A percentile compares a stretch with the other conserved stretches of the same genome.
Conservation (phyloP, 2,888 invertebrate species). For the Zygaena filipendulae region DNA sequence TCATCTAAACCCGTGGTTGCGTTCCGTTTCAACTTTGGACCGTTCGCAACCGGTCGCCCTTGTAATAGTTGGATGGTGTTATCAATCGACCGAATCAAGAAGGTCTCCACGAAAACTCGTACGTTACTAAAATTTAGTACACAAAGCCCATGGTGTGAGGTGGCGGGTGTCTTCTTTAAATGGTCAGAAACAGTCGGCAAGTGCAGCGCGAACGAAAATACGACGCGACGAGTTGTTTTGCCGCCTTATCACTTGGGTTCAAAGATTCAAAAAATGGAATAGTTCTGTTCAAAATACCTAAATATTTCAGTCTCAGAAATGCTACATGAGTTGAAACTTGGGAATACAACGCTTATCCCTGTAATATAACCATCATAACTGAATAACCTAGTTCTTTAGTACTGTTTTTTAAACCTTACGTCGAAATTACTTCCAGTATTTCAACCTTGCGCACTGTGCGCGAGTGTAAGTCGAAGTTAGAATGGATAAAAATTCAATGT, state of each 20-base stretch:
- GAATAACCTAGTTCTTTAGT: too few relatives aligned
- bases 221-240: constrained; percentile 64
- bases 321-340: too few relatives aligned
- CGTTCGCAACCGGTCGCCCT: constrained; percentile 64
- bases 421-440: too few relatives aligned
- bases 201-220: constrained; percentile 68
- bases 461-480: too few relatives aligned
- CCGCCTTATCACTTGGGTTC: constrained; percentile 61
- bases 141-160: constrained; percentile 28
- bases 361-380: too few relatives aligned
- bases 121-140: constrained; percentile 18
- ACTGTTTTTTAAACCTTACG: too few relatives aligned
- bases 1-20: not conserved
- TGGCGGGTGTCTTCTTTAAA: constrained; percentile 35
- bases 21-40: constrained; percentile 48
- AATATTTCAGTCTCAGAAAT: too few relatives aligned
- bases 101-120: constrained; percentile 32
- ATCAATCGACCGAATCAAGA: constrained; percentile 41
- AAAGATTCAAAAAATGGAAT: too few relatives aligned
- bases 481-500: too few relatives aligned
- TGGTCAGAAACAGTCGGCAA: constrained; percentile 56
- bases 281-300: constrained; percentile 7
- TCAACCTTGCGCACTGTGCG: too few relatives aligned
- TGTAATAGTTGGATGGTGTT: constrained; percentile 68
- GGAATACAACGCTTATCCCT: too few relatives aligned